These are phyloP conservation scores for Arctia plantaginis DNA, from an alignment of 2,888 invertebrate genomes.

Conservation along the genomic window DNA sequence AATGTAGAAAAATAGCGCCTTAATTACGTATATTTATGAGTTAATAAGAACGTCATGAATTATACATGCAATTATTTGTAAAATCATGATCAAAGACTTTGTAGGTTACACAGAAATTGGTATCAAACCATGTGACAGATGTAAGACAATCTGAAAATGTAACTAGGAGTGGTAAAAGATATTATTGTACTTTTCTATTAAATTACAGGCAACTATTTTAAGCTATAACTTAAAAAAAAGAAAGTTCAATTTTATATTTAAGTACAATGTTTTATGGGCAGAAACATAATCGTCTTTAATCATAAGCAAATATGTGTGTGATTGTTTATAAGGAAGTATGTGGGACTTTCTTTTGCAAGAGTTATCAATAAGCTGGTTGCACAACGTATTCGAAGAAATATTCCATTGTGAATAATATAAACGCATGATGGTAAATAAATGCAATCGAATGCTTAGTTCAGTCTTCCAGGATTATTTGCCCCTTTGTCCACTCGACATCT, in stretches of 20 bases:
- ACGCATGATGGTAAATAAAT: conserved; percentile 69
- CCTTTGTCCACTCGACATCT: conserved; percentile 59
- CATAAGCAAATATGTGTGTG: conserved; percentile 24
- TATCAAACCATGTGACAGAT: background rate
- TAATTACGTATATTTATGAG: conserved; percentile 48
- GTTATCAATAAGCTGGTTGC: conserved; percentile 65
- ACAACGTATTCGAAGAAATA: conserved; percentile 74
- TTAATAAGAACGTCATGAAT: conserved; percentile 61
- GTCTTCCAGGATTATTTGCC: conserved; percentile 73
- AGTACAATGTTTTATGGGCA: conserved; percentile 6
- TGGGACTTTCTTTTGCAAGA: conserved; percentile 58
- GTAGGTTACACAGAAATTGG: background rate
- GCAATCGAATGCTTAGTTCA: conserved; percentile 77
- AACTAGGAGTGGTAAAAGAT: background rate
- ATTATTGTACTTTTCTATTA: background rate
- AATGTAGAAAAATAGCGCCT: conserved; percentile 47
- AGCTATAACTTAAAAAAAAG: background rate
- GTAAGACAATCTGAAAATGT: background rate
- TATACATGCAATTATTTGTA: conserved; percentile 68
- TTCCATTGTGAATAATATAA: conserved; percentile 61
- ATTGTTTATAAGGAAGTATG: conserved; percentile 37
- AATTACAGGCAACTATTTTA: background rate
- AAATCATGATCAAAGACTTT: conserved; percentile 18
- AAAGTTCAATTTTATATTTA: background rate
- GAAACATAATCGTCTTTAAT: conserved; percentile 2